Evolutionary conservation across 2,797 vertebrate genomes (phyloP).

Genomic region (Rhinogobio ventralis): DNA sequence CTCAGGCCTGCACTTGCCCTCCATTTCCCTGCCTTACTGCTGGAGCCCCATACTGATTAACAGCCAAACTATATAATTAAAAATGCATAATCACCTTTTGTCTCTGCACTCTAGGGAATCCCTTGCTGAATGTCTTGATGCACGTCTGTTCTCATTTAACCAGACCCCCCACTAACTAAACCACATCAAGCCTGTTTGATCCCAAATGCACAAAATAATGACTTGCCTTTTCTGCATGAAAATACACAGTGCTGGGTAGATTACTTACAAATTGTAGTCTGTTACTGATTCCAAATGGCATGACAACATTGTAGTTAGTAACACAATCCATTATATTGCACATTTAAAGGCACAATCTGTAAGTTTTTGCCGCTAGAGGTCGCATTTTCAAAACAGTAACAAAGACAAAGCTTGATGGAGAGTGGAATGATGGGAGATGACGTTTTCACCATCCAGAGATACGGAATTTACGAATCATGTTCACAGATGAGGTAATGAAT

Average conservation of each 20-base stretch:
- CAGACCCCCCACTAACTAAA: background rate
- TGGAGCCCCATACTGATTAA: constrained; percentile 22
- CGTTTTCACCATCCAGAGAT: too few relatives aligned
- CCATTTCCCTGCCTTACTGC: constrained; percentile 10
- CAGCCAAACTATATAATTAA: constrained; percentile 27
- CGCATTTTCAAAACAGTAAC: too few relatives aligned
- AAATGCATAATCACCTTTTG: constrained; percentile 35
- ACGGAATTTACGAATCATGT: too few relatives aligned
- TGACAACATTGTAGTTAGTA: too few relatives aligned
- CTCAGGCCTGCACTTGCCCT: constrained; percentile 27
- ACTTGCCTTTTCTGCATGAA: background rate
- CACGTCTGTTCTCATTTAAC: background rate
- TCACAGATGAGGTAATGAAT: too few relatives aligned
- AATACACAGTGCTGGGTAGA: background rate
- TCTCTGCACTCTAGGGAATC: background rate
- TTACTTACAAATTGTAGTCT: too few relatives aligned
- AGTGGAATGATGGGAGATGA: too few relatives aligned
- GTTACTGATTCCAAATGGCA: too few relatives aligned
- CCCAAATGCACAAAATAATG: background rate
- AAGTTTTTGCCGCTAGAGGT: too few relatives aligned
- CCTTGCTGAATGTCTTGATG: constrained; percentile 20
- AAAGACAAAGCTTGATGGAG: too few relatives aligned
- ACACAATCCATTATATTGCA: too few relatives aligned
- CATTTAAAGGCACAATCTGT: too few relatives aligned
- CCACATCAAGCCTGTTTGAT: background rate